phyloP scores from a whole-genome alignment of 2,113 vertebrate species.

The Callocephalon fimbriatum region DNA sequence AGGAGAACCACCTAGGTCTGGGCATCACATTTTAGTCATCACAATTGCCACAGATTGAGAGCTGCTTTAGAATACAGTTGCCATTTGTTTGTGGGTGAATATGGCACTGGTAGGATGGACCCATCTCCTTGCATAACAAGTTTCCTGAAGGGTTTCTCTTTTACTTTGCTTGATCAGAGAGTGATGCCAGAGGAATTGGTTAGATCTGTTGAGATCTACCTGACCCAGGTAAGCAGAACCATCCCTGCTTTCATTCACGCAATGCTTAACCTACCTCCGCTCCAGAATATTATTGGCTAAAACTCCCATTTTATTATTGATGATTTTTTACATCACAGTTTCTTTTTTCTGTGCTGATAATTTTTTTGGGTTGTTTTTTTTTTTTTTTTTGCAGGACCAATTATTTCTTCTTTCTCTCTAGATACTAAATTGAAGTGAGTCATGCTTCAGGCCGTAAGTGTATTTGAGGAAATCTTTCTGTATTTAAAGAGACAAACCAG shows the following conservation, averaged over 20 bases:
- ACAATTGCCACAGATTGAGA: fast-evolving
- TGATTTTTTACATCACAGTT: not conserved
- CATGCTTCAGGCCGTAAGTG: not conserved
- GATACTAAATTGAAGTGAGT: not conserved
- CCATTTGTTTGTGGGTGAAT: not conserved
- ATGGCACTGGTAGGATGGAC: not conserved
- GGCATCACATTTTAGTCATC: not conserved
- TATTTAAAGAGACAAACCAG: constrained; percentile 12
- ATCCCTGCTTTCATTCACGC: not conserved
- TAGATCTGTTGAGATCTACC: not conserved
- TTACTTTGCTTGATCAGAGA: not conserved
- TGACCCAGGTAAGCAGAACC: not conserved
- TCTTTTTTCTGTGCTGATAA: not conserved
- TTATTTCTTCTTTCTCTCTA: not conserved
- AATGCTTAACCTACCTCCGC: not conserved
- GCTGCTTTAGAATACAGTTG: not conserved
- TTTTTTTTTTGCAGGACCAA: not conserved
- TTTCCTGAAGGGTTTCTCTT: not conserved
- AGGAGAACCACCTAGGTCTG: not conserved
- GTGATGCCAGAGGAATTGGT: not conserved
- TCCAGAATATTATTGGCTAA: not conserved
- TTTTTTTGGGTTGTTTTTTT: not conserved
- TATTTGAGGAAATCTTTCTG: constrained; percentile 3
- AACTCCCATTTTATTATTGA: not conserved
- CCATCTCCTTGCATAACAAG: not conserved